These are phyloP conservation scores for Drosophila cyrtoloma DNA, from an alignment of 2,888 invertebrate species.

Conservation along the genomic window DNA sequence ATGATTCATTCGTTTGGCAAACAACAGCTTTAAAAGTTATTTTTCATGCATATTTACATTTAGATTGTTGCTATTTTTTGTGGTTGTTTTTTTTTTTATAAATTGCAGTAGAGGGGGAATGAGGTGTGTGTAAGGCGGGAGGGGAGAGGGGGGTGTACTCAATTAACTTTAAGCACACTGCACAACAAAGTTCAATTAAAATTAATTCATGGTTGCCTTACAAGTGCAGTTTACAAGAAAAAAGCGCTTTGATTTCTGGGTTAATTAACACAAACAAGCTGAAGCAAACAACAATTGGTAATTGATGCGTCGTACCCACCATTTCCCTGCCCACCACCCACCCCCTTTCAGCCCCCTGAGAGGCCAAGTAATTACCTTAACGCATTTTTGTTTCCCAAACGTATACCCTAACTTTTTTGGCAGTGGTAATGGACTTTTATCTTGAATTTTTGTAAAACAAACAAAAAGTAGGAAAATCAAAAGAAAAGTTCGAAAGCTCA, in stretches of 20 bases:
- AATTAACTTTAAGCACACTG: conserved; percentile 20
- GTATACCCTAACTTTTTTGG: neutral
- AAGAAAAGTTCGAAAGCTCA: neutral
- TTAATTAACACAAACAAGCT: conserved; percentile 61
- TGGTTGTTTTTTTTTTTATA: neutral
- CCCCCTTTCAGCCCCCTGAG: neutral
- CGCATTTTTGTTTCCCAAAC: conserved; percentile 24
- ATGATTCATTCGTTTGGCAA: conserved; percentile 41
- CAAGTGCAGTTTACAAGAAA: conserved; percentile 18
- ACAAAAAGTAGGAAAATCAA: neutral
- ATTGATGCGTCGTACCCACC: conserved; percentile 60
- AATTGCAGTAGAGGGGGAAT: conserved; percentile 6
- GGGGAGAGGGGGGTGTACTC: conserved; percentile 1
- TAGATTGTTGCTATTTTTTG: conserved; percentile 2
- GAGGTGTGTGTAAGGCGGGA: neutral
- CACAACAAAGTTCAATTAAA: conserved; percentile 46
- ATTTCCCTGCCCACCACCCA: neutral
- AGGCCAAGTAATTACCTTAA: conserved; percentile 55
- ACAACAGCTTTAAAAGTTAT: conserved; percentile 35
- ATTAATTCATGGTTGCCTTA: conserved; percentile 7
- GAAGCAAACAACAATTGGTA: conserved; percentile 69
- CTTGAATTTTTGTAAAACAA: neutral
- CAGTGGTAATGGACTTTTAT: neutral
- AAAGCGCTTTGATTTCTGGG: conserved; percentile 61
- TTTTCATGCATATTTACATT: conserved; percentile 36